Evolutionary conservation across 1,140 invertebrate genomes (phyloP).

Genomic region (Drosophila kanapiae): DNA sequence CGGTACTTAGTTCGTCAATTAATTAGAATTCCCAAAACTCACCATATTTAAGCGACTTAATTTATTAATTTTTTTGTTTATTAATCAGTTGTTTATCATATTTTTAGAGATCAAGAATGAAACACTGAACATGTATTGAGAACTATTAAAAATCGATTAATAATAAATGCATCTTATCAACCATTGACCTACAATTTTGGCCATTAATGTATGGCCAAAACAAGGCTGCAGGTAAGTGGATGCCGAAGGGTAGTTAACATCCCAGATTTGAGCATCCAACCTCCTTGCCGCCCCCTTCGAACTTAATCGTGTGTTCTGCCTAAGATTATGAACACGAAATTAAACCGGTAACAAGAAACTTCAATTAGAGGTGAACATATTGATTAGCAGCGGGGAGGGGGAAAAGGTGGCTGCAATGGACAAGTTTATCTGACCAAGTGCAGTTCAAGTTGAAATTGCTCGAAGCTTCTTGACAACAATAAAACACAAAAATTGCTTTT

Average conservation of each 20-base stretch:
- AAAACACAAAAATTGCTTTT: constrained; percentile 56
- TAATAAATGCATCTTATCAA: neutral
- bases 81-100: neutral
- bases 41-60: too few species aligned
- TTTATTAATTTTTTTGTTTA: too few species aligned
- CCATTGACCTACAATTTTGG: neutral
- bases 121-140: neutral
- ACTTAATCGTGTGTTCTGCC: constrained; percentile 49
- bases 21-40: too few species aligned
- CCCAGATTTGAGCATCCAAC: neutral
- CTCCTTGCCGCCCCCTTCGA: neutral
- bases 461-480: constrained; percentile 33
- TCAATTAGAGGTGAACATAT: constrained; percentile 72
- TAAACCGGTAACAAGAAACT: constrained; percentile 69
- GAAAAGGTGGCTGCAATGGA: neutral
- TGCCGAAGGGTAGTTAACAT: neutral
- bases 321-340: constrained; percentile 66
- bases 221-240: neutral
- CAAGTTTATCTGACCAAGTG: constrained; percentile 45
- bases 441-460: constrained; percentile 48
- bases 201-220: constrained; percentile 1
- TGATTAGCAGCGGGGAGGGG: constrained; percentile 28
- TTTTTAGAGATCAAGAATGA: neutral
- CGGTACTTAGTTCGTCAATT: too few species aligned
- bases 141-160: neutral